These are phyloP conservation scores for Erpornis zantholeuca DNA, from an alignment of 2,113 vertebrate genomes.

Conservation along the genomic window DNA sequence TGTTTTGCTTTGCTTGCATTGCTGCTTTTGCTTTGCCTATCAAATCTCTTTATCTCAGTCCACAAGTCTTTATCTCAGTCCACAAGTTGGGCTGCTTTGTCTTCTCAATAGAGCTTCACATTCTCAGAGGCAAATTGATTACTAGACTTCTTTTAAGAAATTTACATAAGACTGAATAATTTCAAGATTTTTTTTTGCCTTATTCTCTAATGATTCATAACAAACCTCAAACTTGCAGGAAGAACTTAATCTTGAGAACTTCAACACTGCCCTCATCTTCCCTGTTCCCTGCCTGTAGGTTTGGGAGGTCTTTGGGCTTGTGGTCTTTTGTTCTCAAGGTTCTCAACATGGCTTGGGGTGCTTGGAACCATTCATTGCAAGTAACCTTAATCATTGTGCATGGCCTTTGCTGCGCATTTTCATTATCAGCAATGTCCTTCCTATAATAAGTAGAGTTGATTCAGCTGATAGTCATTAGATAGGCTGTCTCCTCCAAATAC, in stretches of 20 bases:
- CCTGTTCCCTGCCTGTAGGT: neutral
- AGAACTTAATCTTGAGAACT: neutral
- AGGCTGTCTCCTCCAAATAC: conserved; percentile 54
- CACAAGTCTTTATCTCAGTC: neutral
- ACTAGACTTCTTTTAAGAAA: neutral
- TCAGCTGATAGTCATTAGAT: conserved; percentile 55
- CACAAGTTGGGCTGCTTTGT: neutral
- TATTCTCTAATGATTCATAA: neutral
- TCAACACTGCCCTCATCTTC: neutral
- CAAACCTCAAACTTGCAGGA: neutral
- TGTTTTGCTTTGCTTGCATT: neutral
- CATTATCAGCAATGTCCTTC: conserved; percentile 54
- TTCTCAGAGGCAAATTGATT: neutral
- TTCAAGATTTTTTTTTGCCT: neutral
- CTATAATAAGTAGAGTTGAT: conserved; percentile 56
- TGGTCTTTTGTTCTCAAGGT: neutral
- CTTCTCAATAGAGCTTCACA: fast-evolving
- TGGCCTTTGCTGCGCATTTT: conserved; percentile 27
- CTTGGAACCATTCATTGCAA: neutral
- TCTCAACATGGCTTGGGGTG: neutral
- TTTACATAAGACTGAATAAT: neutral
- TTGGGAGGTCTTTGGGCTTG: neutral
- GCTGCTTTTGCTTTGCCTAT: neutral
- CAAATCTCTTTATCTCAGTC: neutral
- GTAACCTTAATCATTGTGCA: conserved; percentile 15